Base-by-base conservation (phyloP, 2,113 vertebrate genomes). In the Macrotus californicus region DNA sequence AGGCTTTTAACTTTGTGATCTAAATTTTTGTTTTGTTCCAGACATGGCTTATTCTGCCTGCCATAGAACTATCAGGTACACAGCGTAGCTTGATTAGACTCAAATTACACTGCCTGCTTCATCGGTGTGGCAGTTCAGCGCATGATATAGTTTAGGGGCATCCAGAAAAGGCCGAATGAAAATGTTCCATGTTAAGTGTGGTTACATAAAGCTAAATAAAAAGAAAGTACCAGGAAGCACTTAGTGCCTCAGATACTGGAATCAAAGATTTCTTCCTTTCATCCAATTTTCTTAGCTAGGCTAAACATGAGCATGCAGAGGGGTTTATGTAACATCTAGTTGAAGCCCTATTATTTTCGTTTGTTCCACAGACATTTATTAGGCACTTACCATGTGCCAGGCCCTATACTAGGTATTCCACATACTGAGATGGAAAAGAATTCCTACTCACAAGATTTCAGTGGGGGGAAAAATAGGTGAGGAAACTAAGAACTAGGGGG, bases 151-250 rank as follows among this genome's bases (percentile, higher is more conserved):
- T 97, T 97, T 93, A 94, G 86, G 82, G 66, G 52, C 14, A 92
- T 96, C 72, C 96, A 88, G 59, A 97, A 96, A 92, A 97, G 95
- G 6, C 79, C 83, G 39, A 93, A 95, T 81, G 94, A 96, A 96
- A 97, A 93, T 95, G 67, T 91, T 76, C 88, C 48, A 16, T 83
- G 85, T 94, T 18, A 97, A 97, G 64, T 89, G 6, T 88, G 90
- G 61, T 97, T 97, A 46, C 87, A 96, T 96, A 97, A 98, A 97
- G 77, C 89, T 96, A 95, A 97, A 97, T 83, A 94, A 95, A 92
- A 94, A 96, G 66, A 56, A 92, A 90, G n/a, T 61, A 22, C 69
- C 26, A 10, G 29, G 52, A 93, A 93, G 24, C 43, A 36, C 34
- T 81, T 69, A 77, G 26, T 48, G 24, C 86, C 50, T 94, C 73